Evolutionary conservation across 1,140 invertebrate genomes (phyloP).

Genomic region (Orchestia grillus): DNA sequence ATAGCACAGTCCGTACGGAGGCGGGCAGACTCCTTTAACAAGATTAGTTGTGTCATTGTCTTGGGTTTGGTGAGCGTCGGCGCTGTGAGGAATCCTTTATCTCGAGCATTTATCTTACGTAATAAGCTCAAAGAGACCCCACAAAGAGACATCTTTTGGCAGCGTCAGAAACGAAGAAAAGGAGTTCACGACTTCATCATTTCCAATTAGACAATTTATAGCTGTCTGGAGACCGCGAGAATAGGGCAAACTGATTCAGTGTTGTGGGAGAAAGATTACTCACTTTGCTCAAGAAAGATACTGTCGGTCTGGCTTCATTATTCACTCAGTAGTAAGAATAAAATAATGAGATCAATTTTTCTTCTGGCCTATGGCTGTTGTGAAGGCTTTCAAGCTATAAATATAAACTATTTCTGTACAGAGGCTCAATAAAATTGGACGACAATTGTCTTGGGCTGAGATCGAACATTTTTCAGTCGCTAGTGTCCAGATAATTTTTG

Average conservation of each 20-base stretch:
- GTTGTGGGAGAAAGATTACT: not conserved
- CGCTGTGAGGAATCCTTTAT: not conserved
- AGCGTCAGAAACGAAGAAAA: constrained; percentile 1
- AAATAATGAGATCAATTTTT: not conserved
- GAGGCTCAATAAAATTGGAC: too few relatives aligned
- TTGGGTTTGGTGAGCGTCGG: constrained; percentile 16
- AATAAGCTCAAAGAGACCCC: constrained; percentile 26
- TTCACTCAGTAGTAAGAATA: not conserved
- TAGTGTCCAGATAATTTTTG: too few relatives aligned
- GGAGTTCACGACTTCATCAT: constrained; percentile 26
- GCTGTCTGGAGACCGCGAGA: not conserved
- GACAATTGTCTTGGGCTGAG: too few relatives aligned
- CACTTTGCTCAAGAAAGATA: not conserved
- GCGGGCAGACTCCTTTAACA: constrained; percentile 34
- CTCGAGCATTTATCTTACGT: constrained; percentile 18
- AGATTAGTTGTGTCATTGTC: constrained; percentile 27
- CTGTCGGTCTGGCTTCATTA: not conserved
- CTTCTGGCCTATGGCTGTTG: not conserved
- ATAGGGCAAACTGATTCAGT: not conserved
- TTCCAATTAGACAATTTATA: constrained; percentile 21
- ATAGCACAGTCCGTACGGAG: constrained; percentile 9
- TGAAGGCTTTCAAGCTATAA: not conserved
- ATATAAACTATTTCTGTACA: not conserved
- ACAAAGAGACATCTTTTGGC: constrained; percentile 31
- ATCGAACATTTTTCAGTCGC: too few relatives aligned